Conservation (phyloP, 2,888 invertebrate genomes). For the Pollenia griseotomentosa region DNA sequence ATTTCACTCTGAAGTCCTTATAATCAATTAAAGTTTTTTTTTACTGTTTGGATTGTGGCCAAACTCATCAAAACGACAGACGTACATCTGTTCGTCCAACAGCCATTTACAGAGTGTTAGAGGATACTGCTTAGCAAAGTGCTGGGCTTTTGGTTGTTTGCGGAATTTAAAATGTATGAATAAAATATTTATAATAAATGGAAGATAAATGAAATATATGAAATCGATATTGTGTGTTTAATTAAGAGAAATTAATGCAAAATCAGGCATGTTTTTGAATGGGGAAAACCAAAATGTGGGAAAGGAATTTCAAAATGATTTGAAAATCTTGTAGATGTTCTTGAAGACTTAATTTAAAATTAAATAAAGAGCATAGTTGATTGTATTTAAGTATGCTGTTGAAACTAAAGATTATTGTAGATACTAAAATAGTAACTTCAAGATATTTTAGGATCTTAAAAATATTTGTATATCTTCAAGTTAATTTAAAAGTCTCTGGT, state of each 20-base stretch:
- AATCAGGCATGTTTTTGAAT: background rate
- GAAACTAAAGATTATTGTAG: no score
- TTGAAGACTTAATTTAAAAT: background rate
- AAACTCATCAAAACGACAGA: background rate
- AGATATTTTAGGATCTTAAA: no score
- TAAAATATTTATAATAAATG: slow-evolving; percentile 40
- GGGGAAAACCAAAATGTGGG: no score
- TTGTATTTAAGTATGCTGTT: no score
- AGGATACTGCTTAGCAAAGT: background rate
- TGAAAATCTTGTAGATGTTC: background rate
- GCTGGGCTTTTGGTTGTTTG: slow-evolving; percentile 25
- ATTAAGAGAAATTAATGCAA: slow-evolving; percentile 41
- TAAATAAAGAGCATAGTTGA: no score
- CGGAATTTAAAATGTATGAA: slow-evolving; percentile 18
- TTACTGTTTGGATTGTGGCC: slow-evolving; percentile 28
- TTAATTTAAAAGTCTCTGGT: no score
- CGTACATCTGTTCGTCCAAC: background rate
- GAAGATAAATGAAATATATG: slow-evolving; percentile 7
- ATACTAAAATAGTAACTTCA: no score
- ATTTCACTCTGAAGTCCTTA: background rate
- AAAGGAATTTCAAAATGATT: background rate
- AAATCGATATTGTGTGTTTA: background rate
- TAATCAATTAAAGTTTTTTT: slow-evolving; percentile 39
- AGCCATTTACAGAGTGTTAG: background rate
- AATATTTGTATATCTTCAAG: no score